These are phyloP conservation scores for Heterotis niloticus DNA, from an alignment of 2,113 vertebrate genomes.

Conservation along the genomic window DNA sequence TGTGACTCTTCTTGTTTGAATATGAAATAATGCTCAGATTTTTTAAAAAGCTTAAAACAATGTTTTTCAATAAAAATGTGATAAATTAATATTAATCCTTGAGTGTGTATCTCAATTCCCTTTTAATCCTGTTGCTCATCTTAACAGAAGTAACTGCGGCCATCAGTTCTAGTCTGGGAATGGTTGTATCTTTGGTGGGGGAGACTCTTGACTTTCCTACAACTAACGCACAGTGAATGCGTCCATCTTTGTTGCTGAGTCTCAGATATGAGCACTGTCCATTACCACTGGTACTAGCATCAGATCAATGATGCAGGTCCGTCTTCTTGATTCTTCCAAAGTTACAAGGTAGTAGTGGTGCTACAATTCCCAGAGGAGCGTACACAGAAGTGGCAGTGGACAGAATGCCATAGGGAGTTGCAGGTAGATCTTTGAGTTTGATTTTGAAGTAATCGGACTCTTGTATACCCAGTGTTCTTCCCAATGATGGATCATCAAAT, in stretches of 20 bases:
- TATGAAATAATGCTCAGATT: too few species aligned
- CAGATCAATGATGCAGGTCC: constrained; percentile 12
- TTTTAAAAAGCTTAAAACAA: too few species aligned
- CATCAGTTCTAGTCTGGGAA: too few species aligned
- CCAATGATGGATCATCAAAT: constrained; percentile 23
- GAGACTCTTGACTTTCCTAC: constrained; percentile 4
- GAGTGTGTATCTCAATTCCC: too few species aligned
- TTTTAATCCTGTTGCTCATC: too few species aligned
- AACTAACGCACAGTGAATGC: neutral
- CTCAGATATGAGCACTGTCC: constrained; percentile 5
- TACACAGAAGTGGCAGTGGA: constrained; percentile 21
- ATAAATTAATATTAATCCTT: too few species aligned
- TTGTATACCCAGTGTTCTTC: constrained; percentile 34
- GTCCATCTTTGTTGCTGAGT: neutral
- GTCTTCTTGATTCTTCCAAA: constrained; percentile 8
- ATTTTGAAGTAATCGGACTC: constrained; percentile 30
- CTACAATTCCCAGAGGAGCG: constrained; percentile 23
- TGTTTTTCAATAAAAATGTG: too few species aligned
- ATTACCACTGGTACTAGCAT: neutral
- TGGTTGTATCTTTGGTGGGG: neutral
- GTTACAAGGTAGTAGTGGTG: constrained; percentile 24
- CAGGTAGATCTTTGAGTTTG: constrained; percentile 20
- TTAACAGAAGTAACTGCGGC: too few species aligned
- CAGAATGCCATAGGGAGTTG: constrained; percentile 22
- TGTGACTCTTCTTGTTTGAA: too few species aligned